A percentile compares a stretch with the other conserved stretches of the same genome.
Evolutionary conservation across 2,797 vertebrate genomes (phyloP).

Genomic region (Myotis planiceps): DNA sequence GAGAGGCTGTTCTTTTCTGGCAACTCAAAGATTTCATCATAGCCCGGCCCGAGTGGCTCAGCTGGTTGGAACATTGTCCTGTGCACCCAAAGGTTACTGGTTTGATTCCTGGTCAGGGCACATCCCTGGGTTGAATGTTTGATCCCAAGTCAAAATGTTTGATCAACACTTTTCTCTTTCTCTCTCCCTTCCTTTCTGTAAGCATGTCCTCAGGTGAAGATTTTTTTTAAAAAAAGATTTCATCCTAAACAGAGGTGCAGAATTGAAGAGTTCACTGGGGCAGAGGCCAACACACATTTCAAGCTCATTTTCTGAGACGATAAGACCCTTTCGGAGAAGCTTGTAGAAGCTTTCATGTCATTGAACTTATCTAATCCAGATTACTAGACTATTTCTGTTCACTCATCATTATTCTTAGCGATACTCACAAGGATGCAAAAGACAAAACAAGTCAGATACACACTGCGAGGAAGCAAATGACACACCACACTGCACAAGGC

Average conservation of each 20-base stretch:
- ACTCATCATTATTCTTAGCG: background rate
- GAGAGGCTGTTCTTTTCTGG: background rate
- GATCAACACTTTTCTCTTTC: background rate
- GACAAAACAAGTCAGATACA: background rate
- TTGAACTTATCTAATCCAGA: background rate
- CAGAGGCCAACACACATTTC: background rate
- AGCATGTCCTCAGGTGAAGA: background rate
- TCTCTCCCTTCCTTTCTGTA: background rate
- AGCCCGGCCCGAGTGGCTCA: background rate
- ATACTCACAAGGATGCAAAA: background rate
- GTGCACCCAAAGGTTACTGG: background rate
- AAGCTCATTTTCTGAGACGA: background rate
- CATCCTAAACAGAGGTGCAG: background rate
- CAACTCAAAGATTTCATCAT: background rate
- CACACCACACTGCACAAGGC: accelerated
- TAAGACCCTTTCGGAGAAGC: background rate
- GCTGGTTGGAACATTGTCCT: background rate
- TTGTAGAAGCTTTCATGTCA: accelerated
- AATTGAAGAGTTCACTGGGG: background rate
- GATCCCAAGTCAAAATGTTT: background rate
- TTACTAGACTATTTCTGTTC: background rate
- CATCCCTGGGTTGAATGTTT: background rate
- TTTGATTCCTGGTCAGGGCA: background rate
- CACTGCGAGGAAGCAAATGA: background rate
- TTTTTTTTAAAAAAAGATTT: background rate